These are phyloP conservation scores for Callipepla californica DNA, from an alignment of 2,113 vertebrate species.

Conservation along the genomic window DNA sequence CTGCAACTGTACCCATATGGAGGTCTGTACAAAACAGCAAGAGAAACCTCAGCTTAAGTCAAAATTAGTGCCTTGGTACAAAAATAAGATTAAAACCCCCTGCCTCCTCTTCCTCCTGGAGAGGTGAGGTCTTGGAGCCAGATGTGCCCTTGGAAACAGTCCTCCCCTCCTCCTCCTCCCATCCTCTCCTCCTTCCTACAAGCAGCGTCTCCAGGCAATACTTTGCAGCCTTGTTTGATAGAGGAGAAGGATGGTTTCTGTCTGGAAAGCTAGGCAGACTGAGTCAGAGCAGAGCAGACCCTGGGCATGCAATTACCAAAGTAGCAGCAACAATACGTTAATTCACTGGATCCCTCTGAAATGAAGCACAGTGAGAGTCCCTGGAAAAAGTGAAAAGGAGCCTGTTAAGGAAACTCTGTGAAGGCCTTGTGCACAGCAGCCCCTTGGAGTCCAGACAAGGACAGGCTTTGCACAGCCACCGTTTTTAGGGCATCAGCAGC, in stretches of 20 bases:
- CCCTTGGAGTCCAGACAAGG: slow-evolving; percentile 59
- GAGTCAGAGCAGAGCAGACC: slow-evolving; percentile 31
- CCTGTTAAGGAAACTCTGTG: slow-evolving; percentile 64
- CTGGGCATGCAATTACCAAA: slow-evolving; percentile 43
- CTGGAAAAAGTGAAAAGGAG: slow-evolving; percentile 67
- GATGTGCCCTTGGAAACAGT: background rate
- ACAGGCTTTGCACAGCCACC: slow-evolving; percentile 21
- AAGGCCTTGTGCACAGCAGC: slow-evolving; percentile 46
- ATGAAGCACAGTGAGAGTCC: slow-evolving; percentile 49
- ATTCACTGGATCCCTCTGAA: slow-evolving; percentile 73
- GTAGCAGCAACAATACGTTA: slow-evolving; percentile 67
- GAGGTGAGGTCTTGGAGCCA: background rate
- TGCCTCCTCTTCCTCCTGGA: background rate
- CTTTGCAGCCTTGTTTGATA: slow-evolving; percentile 52
- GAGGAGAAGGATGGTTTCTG: slow-evolving; percentile 68
- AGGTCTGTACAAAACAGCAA: background rate
- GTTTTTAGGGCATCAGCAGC: slow-evolving; percentile 41
- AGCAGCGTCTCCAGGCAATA: slow-evolving; percentile 16
- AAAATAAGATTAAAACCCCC: slow-evolving; percentile 12
- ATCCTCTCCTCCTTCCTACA: background rate
- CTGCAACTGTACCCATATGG: background rate
- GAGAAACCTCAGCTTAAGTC: slow-evolving; percentile 18
- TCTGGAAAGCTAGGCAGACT: slow-evolving; percentile 27
- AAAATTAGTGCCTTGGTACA: background rate
- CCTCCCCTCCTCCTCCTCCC: background rate